Conservation (phyloP, 2,888 invertebrate species). For the Metallyticus violacea region DNA sequence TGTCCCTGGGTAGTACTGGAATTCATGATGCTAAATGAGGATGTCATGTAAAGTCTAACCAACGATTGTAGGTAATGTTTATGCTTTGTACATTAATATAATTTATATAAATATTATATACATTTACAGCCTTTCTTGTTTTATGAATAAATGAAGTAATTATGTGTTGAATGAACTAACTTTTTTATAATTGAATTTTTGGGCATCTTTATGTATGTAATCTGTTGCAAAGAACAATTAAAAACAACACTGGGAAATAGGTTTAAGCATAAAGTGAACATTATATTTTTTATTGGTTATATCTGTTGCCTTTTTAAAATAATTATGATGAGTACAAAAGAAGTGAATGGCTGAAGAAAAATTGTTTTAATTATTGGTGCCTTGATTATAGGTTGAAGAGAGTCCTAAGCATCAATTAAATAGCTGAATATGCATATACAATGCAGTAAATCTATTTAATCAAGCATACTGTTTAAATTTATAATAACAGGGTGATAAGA, state of each 20-base stretch:
- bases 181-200: background rate
- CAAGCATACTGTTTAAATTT: background rate
- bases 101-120: background rate
- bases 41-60: background rate
- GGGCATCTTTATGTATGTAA: background rate
- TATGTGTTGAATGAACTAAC: background rate
- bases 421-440: background rate
- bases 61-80: background rate
- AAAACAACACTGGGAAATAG: background rate
- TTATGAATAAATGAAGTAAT: background rate
- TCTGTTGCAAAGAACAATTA: background rate
- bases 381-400: background rate
- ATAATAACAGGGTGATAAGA: background rate
- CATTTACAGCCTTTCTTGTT: background rate
- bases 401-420: background rate
- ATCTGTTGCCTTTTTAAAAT: background rate
- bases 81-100: background rate
- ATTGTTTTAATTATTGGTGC: background rate
- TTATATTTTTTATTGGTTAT: background rate
- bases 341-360: background rate
- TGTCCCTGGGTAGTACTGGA: background rate
- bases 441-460: too few relatives aligned
- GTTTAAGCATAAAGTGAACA: background rate
- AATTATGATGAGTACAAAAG: background rate
- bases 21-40: background rate